These are phyloP conservation scores for Acropora yongei DNA, from an alignment of 64 coral and sea anemone species.

Conservation along the genomic window DNA sequence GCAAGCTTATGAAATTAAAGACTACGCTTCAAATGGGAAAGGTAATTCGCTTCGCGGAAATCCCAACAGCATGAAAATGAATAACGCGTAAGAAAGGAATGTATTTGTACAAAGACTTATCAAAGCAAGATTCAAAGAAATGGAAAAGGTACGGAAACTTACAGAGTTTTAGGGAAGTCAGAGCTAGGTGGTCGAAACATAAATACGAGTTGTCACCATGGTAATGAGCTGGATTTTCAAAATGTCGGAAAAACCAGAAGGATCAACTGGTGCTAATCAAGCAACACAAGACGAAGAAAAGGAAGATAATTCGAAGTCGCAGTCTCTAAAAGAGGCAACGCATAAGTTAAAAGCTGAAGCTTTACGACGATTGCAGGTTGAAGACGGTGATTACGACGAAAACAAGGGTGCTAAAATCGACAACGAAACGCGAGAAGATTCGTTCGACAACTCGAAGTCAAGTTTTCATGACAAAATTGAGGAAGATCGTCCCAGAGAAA, in stretches of 20 bases:
- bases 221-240: conserved; percentile 77
- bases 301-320: conserved; percentile 34
- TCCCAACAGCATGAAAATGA: too few relatives aligned
- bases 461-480: conserved; percentile 2
- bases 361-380: conserved; percentile 73
- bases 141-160: background rate
- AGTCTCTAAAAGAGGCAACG: conserved; percentile 72
- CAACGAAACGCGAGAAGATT: background rate
- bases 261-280: conserved; percentile 30
- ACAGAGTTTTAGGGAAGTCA: conserved; percentile 32
- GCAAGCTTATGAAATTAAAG: too few relatives aligned
- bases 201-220: conserved; percentile 59
- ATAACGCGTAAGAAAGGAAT: too few relatives aligned
- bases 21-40: too few relatives aligned
- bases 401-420: conserved; percentile 37
- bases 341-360: conserved; percentile 88
- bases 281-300: conserved; percentile 49
- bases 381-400: conserved; percentile 79
- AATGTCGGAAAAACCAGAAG: conserved; percentile 86
- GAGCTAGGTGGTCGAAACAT: background rate
- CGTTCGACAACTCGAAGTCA: background rate
- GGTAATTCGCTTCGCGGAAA: too few relatives aligned
- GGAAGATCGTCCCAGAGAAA: background rate
- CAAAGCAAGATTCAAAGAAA: background rate
- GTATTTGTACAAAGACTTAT: too few relatives aligned